Percentiles rank a stretch among this genome's conserved stretches.
Evolutionary conservation across 2,797 vertebrate genomes (phyloP).

Genomic region (Lacerta agilis): DNA sequence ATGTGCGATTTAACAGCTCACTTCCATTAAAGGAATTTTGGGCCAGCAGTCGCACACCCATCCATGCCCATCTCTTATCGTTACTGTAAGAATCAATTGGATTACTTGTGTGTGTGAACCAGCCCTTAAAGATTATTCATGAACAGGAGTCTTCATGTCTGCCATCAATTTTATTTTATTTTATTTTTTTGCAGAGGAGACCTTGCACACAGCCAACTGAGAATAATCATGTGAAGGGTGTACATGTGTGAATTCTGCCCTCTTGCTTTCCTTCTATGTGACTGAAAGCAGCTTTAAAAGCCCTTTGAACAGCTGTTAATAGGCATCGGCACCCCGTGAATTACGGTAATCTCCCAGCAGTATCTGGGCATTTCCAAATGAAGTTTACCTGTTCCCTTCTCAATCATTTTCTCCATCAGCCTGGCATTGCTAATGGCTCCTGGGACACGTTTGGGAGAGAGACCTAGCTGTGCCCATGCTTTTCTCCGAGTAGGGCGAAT

Average conservation of each 20-base stretch:
- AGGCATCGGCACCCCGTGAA: neutral
- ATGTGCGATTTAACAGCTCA: neutral
- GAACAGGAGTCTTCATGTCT: neutral
- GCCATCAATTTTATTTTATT: neutral
- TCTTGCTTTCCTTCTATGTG: neutral
- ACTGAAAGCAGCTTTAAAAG: neutral
- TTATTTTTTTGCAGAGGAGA: neutral
- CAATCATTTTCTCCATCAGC: neutral
- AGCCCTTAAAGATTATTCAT: neutral
- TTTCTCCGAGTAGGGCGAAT: neutral
- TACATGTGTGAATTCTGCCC: neutral
- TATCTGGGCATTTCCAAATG: neutral
- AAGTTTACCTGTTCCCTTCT: neutral
- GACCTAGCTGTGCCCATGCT: neutral
- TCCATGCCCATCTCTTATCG: neutral
- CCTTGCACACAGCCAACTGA: neutral
- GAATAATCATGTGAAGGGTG: neutral
- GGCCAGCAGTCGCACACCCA: neutral
- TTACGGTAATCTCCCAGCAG: neutral
- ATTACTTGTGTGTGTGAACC: neutral
- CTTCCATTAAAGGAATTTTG: neutral
- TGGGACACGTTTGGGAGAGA: neutral
- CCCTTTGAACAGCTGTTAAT: neutral
- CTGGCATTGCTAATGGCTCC: neutral
- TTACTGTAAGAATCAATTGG: neutral